Evolutionary conservation across 37 sponge, comb jelly and placozoan genomes (phyloP).

Genomic region (Theonella swinhoei): DNA sequence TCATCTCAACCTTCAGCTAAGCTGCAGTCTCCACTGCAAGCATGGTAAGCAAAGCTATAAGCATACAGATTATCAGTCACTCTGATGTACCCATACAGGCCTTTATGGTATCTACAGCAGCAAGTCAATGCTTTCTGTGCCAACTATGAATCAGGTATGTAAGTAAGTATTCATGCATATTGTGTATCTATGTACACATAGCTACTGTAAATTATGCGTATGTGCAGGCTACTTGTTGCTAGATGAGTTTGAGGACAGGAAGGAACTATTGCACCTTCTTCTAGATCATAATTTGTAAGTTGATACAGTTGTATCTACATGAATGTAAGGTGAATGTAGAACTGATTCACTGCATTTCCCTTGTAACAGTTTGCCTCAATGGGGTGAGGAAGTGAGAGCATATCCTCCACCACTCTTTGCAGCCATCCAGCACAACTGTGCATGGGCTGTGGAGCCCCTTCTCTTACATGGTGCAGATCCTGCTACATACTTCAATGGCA

Average conservation of each 20-base stretch:
- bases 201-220: too few species aligned
- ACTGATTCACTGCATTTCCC: not conserved
- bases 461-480: slow-evolving; percentile 29
- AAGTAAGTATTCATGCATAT: too few species aligned
- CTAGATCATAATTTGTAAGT: slow-evolving; percentile 16
- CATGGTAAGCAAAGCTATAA: not conserved
- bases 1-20: not conserved
- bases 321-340: not conserved
- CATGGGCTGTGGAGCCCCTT: slow-evolving; percentile 25
- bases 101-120: not conserved
- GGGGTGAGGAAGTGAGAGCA: not conserved
- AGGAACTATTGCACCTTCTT: not conserved
- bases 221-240: not conserved
- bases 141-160: not conserved
- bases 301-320: not conserved
- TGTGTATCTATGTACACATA: too few species aligned
- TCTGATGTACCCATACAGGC: not conserved
- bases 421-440: slow-evolving; percentile 23
- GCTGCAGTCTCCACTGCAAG: not conserved
- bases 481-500: not conserved
- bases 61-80: not conserved
- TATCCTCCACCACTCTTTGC: slow-evolving; percentile 18
- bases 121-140: not conserved
- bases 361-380: not conserved
- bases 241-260: not conserved